phyloP scores from a whole-genome alignment of 2,113 vertebrate genomes.

The Pteropus alecto region DNA sequence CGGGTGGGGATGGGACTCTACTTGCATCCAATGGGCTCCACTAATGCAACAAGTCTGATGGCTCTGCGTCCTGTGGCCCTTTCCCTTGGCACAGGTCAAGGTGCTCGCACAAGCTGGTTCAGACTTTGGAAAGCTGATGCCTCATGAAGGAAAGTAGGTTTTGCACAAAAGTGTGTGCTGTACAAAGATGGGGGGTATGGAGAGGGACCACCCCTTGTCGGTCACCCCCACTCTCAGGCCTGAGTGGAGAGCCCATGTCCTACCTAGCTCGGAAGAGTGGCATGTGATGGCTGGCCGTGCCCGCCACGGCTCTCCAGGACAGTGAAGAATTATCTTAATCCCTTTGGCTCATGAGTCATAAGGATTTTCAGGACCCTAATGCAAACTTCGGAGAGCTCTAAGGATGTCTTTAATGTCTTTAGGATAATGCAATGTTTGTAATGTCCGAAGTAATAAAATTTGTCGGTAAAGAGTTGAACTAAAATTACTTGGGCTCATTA shows the following conservation, averaged over 20 bases:
- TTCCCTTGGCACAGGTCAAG: background rate
- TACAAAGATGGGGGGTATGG: fast-evolving
- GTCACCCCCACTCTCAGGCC: too few species aligned
- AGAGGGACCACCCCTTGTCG: background rate
- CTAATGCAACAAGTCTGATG: background rate
- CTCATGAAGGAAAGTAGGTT: background rate
- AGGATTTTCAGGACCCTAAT: background rate
- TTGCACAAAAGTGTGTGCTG: fast-evolving
- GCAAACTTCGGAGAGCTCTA: background rate
- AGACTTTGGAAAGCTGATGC: background rate
- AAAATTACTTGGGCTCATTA: conserved; percentile 49
- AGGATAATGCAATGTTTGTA: background rate
- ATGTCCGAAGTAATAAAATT: background rate
- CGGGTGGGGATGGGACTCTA: background rate
- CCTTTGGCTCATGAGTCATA: background rate
- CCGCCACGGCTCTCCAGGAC: background rate
- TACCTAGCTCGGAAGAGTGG: background rate
- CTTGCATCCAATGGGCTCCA: background rate
- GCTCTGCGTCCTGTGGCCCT: background rate
- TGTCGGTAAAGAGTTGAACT: conserved; percentile 31
- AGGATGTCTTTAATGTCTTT: background rate
- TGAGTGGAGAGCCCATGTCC: background rate
- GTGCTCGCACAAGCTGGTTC: background rate
- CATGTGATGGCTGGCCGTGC: background rate
- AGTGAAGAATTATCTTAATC: background rate